Evolutionary conservation across 2,797 vertebrate genomes (phyloP).

Genomic region (Pangasius larnaudii): DNA sequence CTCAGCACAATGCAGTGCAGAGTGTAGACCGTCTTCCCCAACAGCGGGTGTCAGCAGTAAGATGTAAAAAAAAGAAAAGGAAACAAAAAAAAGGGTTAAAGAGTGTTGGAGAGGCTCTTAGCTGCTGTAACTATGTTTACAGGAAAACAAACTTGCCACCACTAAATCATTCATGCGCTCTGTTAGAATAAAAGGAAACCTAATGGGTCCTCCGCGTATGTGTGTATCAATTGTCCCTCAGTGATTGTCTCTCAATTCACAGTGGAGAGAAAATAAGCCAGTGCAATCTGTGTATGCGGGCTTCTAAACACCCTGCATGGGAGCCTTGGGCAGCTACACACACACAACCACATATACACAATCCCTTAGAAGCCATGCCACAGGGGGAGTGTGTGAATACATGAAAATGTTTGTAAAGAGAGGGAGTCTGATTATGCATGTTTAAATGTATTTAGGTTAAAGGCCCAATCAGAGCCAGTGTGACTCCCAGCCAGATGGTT

Average conservation of each 20-base stretch:
- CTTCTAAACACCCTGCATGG: background rate
- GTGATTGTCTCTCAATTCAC: background rate
- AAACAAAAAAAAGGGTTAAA: background rate
- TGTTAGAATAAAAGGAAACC: background rate
- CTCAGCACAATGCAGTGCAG: conserved; percentile 12
- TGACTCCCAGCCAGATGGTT: conserved; percentile 1
- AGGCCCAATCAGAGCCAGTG: background rate
- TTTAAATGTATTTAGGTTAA: background rate
- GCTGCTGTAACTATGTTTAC: conserved; percentile 3
- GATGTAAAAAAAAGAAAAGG: background rate
- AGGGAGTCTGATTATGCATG: background rate
- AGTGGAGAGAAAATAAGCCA: conserved; percentile 20
- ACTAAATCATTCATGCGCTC: conserved; percentile 33
- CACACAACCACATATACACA: background rate
- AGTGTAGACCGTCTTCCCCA: background rate
- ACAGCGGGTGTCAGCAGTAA: conserved; percentile 2
- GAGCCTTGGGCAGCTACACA: background rate
- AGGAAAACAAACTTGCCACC: conserved; percentile 18
- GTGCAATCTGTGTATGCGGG: background rate
- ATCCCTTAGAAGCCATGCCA: background rate
- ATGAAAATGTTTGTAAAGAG: background rate
- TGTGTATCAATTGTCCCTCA: background rate
- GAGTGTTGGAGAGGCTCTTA: conserved; percentile 2
- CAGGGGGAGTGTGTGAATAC: background rate
- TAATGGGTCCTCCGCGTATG: background rate